Conservation (phyloP, 2,888 invertebrate genomes). For the Stenurella melanura region DNA sequence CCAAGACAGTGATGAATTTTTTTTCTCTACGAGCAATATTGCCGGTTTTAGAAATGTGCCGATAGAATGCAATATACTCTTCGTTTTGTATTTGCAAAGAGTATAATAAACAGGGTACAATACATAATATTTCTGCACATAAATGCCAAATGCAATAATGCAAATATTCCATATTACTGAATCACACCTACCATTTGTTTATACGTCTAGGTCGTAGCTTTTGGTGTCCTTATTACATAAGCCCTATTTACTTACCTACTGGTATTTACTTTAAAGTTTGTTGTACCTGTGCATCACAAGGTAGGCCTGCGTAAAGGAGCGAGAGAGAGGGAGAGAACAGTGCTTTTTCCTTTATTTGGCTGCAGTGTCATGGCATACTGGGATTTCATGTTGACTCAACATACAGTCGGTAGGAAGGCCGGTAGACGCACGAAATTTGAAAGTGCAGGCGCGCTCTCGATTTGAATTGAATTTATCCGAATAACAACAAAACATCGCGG, state of each 20-base stretch:
- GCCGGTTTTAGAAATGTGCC: no score
- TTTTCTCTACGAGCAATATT: no score
- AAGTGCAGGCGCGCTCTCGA: conserved; percentile 36
- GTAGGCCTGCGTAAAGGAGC: conserved; percentile 48
- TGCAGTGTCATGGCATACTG: conserved; percentile 53
- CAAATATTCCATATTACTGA: neutral
- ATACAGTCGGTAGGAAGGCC: conserved; percentile 38
- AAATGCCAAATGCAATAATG: neutral
- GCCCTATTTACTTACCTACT: conserved; percentile 17
- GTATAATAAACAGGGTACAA: no score
- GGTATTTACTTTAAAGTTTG: conserved; percentile 34
- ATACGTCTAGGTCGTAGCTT: neutral
- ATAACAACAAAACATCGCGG: conserved; percentile 30
- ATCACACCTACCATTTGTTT: neutral
- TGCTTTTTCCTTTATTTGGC: conserved; percentile 50
- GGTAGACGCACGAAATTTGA: conserved; percentile 38
- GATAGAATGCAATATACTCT: no score
- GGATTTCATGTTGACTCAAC: conserved; percentile 50
- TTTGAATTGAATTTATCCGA: conserved; percentile 8
- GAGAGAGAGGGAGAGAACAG: conserved; percentile 50
- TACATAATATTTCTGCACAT: neutral
- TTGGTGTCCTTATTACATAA: conserved; percentile 22
- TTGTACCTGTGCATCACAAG: conserved; percentile 32
- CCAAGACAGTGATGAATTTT: no score
- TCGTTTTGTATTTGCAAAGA: no score